phyloP scores from a whole-genome alignment of 2,888 invertebrate genomes.

The Muscina levida region DNA sequence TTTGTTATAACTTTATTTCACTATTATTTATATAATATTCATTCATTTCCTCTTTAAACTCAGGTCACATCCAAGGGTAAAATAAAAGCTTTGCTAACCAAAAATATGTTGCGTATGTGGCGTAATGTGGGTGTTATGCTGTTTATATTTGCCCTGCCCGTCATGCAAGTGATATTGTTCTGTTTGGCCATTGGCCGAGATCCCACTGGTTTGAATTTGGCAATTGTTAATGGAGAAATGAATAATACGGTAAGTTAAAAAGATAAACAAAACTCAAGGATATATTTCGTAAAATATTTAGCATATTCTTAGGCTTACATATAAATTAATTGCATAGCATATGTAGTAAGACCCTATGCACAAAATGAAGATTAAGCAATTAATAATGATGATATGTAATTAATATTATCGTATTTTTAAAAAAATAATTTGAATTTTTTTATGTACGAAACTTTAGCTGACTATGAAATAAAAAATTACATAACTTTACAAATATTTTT shows the following conservation, averaged over 20 bases:
- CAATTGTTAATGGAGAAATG: constrained; percentile 88
- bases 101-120: constrained; percentile 95
- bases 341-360: too few species aligned
- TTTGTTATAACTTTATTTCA: not conserved
- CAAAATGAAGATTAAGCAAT: too few species aligned
- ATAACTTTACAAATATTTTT: too few species aligned
- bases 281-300: too few species aligned
- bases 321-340: too few species aligned
- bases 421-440: too few species aligned
- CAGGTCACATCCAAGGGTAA: constrained; percentile 91
- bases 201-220: constrained; percentile 89
- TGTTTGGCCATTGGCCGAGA: constrained; percentile 95
- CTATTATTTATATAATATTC: constrained; percentile 5
- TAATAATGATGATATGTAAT: too few species aligned
- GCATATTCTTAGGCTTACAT: too few species aligned
- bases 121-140: constrained; percentile 95
- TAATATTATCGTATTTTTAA: too few species aligned
- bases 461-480: too few species aligned
- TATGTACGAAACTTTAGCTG: too few species aligned
- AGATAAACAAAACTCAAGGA: not conserved
- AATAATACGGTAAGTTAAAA: constrained; percentile 75
- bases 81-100: constrained; percentile 90
- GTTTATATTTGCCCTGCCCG: constrained; percentile 96
- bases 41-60: constrained; percentile 34
- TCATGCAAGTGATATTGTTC: constrained; percentile 95